Evolutionary conservation across 64 coral and sea anemone genomes (phyloP), one percentile per base, ranked within the genome.

Genomic region (Catalaphyllia jardinei): DNA sequence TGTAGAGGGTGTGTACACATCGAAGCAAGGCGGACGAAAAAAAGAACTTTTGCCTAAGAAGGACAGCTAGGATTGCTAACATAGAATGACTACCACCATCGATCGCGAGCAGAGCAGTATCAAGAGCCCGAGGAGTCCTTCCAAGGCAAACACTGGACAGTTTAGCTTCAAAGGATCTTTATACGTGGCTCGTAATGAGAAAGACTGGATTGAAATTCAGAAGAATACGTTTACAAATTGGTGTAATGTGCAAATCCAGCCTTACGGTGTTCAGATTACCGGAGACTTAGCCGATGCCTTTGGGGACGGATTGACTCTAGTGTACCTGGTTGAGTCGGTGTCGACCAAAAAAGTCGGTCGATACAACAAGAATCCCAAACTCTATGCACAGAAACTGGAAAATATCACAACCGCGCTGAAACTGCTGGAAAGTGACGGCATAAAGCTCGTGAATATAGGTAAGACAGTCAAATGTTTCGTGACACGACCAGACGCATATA

Each of bases 381-480:
- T 99, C 39, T 93, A 90, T 33, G 91, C 93, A 31, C 93, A 99
- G 74, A 99, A 95, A 75, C 46, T 99, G 12, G 97, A 95, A 72
- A 99, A 99, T 89, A 95, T 94, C 22, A 95, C 88, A 30, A 78
- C 83, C n/a, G 97, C 97, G 1, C 20, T 99, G 51, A 90, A 91
- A 25, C 79, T 99, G 20, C 33, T 99, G 0, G 83, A 91, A 33
- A 87, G 84, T 11, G 97, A 99, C 50, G 94, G 94, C 1, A 99
- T 99, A 67, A 91, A 99, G n/a, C 88, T 99, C 22, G 97, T 99
- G 12, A 99, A 99, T 71, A 99, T 99, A 78, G 97, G 97, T 99
- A 73, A 91, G 97, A 77, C 25, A 31, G 8, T 35, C 14, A 15
- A 31, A 52, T 78, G 17, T 78, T 78, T 78, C 76, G 76, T 49